Percentiles rank a stretch among this genome's conserved stretches.
Conservation (phyloP, 1,140 invertebrate species). For the Anastrepha ludens region DNA sequence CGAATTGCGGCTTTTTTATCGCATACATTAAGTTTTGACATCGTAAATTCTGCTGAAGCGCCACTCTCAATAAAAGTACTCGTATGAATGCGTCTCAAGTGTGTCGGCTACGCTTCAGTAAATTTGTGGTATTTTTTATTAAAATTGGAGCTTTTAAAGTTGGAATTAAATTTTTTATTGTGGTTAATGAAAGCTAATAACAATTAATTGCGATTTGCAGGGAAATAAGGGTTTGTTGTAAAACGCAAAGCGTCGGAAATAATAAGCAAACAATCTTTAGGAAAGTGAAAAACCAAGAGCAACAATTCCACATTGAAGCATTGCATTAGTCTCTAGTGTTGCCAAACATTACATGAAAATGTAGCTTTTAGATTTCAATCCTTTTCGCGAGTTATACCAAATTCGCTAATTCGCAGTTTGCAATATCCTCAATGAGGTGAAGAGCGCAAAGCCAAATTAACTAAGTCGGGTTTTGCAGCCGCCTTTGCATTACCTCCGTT, state of each 20-base stretch:
- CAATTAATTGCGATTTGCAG: background rate
- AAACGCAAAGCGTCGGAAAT: background rate
- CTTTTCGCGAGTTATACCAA: too few species aligned
- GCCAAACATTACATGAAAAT: too few species aligned
- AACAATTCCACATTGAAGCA: too few species aligned
- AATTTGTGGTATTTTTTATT: conserved; percentile 24
- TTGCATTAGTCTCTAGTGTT: too few species aligned
- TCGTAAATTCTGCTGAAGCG: conserved; percentile 33
- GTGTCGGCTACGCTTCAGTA: conserved; percentile 1
- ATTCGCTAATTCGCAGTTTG: too few species aligned
- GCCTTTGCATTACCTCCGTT: too few species aligned
- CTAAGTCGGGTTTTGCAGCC: too few species aligned
- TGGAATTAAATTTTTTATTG: background rate
- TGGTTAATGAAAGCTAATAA: background rate
- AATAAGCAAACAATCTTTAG: background rate
- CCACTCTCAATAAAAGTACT: background rate
- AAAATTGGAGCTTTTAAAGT: background rate
- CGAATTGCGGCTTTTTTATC: background rate
- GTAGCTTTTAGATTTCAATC: too few species aligned
- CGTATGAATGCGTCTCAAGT: background rate
- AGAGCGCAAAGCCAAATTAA: too few species aligned
- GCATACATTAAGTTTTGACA: background rate
- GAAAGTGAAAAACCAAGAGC: too few species aligned
- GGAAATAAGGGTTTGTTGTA: background rate
- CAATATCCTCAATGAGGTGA: too few species aligned